phyloP scores from a whole-genome alignment of 1,140 invertebrate species.

The Adelges cooleyi region DNA sequence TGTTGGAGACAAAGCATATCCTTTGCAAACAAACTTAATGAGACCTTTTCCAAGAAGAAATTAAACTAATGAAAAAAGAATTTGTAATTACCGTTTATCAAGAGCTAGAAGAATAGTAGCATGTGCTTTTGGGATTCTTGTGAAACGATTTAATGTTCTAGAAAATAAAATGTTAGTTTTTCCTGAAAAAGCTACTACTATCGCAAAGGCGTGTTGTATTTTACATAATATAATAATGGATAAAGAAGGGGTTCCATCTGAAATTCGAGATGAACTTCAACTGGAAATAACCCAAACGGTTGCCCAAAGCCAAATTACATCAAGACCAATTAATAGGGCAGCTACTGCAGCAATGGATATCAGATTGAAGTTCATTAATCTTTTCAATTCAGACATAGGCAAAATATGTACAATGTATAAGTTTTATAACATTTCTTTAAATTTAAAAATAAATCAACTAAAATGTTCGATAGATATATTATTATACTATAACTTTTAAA shows the following conservation, averaged over 20 bases:
- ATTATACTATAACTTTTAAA: no score
- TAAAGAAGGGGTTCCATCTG: background rate
- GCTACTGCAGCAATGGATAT: background rate
- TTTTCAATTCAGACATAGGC: background rate
- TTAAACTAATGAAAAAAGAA: slow-evolving; percentile 30
- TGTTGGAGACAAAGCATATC: slow-evolving; percentile 38
- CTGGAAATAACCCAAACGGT: background rate
- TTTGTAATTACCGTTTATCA: slow-evolving; percentile 35
- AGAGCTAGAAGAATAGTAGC: slow-evolving; percentile 33
- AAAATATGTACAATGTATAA: no score
- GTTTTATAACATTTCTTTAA: no score
- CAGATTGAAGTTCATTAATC: background rate
- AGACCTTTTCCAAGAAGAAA: slow-evolving; percentile 35
- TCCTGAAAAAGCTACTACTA: slow-evolving; percentile 22
- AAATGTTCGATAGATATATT: no score
- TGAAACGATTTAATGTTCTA: slow-evolving; percentile 37
- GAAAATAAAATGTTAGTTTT: slow-evolving; percentile 30
- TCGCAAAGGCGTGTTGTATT: slow-evolving; percentile 25
- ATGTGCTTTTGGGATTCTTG: slow-evolving; percentile 36
- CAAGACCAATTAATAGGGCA: background rate
- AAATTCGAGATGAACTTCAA: background rate
- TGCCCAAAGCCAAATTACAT: background rate
- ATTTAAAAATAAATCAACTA: no score
- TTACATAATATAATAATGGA: slow-evolving; percentile 26
- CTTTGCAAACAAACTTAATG: slow-evolving; percentile 36